Base-by-base conservation (phyloP, 2,888 invertebrate species). In the Callyntrura sp. region DNA sequence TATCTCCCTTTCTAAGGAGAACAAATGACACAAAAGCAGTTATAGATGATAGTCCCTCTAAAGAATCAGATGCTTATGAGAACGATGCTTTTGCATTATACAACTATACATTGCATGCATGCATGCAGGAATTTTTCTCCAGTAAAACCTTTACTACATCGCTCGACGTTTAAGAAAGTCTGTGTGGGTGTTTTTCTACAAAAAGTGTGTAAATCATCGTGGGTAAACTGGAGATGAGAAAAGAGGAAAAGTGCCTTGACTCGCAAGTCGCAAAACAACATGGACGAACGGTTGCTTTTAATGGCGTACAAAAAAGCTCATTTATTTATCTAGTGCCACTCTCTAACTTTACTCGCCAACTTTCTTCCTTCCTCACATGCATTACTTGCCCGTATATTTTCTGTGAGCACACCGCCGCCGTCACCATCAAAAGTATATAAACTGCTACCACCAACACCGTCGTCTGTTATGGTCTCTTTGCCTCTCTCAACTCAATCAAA, bases 281-380 rank as follows among this genome's bases (percentile, higher is more conserved):
- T 25, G 28, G 65, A 65, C n/a, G n/a, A n/a, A 14, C 12, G 28
- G 6, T 65, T 65, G 65, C 65, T 28, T 11, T 14, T 28, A 28
- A 65, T 65, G 65, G 65, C 28, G 14, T 60, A 65, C 5, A n/a
- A n/a, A 65, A 28, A 65, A 65, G 28, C 28, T 28, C 65, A 28
- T 28, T 28, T 65, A 65, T 28, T 65, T 65, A 65, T 65, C 65
- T 65, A 65, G 65, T 28, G 28, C 65, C 65, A 65, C 28, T 65
- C 28, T 28, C 65, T 65, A 25, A 28, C 65, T 55, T 60, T 60
- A 60, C 60, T 60, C 20, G 5, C n/a, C n/a, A 9, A 60, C 20
- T 60, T 20, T 20, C 20, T 60, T 20, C 4, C 3, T 60, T 17
- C 20, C 60, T 12, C 25, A n/a, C 25, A 65, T 12, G 1, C 28